Base-by-base conservation (phyloP, 1,140 invertebrate species). In the Dysdera silvatica region DNA sequence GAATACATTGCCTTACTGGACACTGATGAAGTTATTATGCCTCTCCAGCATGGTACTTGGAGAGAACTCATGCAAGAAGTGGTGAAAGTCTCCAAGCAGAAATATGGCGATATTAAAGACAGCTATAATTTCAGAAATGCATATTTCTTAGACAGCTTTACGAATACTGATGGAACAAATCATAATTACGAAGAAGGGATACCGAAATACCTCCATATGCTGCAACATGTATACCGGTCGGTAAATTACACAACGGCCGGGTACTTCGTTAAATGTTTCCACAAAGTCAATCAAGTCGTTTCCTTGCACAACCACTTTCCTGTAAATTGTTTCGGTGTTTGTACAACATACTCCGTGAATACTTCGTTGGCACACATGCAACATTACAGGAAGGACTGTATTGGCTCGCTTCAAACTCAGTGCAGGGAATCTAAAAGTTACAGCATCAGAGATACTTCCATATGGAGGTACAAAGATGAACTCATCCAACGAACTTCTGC, bases 1-100 rank as follows among this genome's bases (percentile, higher is more conserved):
- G 84, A 90, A 53, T 95, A 92, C 76, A 85, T 96, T 31, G 88
- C 88, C 0, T 77, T 97, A 18, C 77, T 95, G 20, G 93, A 96
- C 71, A 89, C 91, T 43, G 93, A 96, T 74, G 93, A 97, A 75
- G 86, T 96, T 35, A 95, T 96, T 65, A 91, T 96, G 85, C 93
- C 93, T 3, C 78, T 93, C 24, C 82, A 85, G 65, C 82, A 85
- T 52, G 72, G 75, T 1, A 83, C 77, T 0, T 97, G 91, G 91
- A 81, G 80, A n/a, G 81, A 85, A 52, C 77, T 95, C 43, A 88
- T 96, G 87, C 77, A 81, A 29, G 71, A 65, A 76, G 83, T 89
- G 1, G 71, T 88, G 41, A n/a, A 18, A 23, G 80, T 82, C 0
- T 56, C 69, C 23, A n/a, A 84, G 0, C 79, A 81, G 40, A 80